Base-by-base conservation (phyloP, 2,888 invertebrate genomes). In the Drosophila tripunctata region DNA sequence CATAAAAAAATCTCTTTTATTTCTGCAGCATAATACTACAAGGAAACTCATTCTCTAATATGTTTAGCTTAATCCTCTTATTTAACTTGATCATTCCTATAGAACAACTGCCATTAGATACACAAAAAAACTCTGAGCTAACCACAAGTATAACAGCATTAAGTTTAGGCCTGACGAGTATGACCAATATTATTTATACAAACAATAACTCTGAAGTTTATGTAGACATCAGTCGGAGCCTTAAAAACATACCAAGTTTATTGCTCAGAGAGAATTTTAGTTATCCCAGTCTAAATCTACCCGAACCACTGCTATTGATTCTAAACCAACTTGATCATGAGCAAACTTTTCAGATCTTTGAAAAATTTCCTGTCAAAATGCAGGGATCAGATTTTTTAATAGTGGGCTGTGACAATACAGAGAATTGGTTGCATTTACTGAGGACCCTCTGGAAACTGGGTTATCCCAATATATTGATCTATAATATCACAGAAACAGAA, bases 381-480 rank as follows among this genome's bases (percentile, higher is more conserved):
- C 82, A 77, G 27, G 33, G n/a, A 31, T 40, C 45, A 0, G 77
- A 81, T 19, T 66, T 56, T 17, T 41, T 77, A 0, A 10, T 77
- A 2, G 55, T 77, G 1, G 75, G 78, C 15, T 10, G 27, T 4
- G 33, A 52, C 4, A 57, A 12, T 3, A 10, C 51, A 3, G 12
- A 14, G 5, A 61, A 56, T 19, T 77, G 77, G 74, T 38, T 50
- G 7, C 19, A 22, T 6, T n/a, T 69, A 6, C 55, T 75, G 0
- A 12, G 19, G 0, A 33, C 17, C 1, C 17, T 78, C 4, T 78
- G 63, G 70, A 14, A 62, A 12, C 41, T 56, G 8, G 78, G 82
- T 0, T 78, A 38, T 41, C 66, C 75, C 6, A 81, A 77, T 51
- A 38, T 81, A 1, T 22, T 77, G 1, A 19, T 87, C n/a, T 67